Evolutionary conservation across 2,888 invertebrate genomes (phyloP).

Genomic region (Brenthis hecate): DNA sequence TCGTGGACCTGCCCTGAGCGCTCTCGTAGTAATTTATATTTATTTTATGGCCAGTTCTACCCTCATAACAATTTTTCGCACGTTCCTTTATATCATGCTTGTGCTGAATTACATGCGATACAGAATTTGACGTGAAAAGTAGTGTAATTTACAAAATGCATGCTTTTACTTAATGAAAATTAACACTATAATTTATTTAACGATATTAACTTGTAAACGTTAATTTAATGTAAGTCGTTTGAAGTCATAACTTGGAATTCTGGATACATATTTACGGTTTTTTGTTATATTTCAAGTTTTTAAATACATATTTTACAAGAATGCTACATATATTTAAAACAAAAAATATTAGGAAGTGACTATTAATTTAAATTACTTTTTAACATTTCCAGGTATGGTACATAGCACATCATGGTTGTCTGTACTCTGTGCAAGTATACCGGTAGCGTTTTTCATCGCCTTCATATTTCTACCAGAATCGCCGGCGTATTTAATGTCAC

Average conservation of each 20-base stretch:
- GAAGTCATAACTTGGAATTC: too few relatives aligned
- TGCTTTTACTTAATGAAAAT: background rate
- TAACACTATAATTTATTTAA: background rate
- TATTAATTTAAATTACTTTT: background rate
- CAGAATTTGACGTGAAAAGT: slow-evolving; percentile 22
- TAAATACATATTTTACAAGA: too few relatives aligned
- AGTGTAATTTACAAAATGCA: slow-evolving; percentile 20
- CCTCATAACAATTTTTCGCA: slow-evolving; percentile 37
- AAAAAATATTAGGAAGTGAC: too few relatives aligned
- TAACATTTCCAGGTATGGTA: slow-evolving; percentile 65
- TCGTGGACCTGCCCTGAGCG: slow-evolving; percentile 16
- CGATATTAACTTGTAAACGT: background rate
- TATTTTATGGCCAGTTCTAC: slow-evolving; percentile 37
- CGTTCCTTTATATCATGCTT: slow-evolving; percentile 26
- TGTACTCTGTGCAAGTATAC: slow-evolving; percentile 67
- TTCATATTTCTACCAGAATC: slow-evolving; percentile 88
- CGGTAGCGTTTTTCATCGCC: slow-evolving; percentile 71
- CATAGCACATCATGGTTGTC: slow-evolving; percentile 67
- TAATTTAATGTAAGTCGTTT: too few relatives aligned
- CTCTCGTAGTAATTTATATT: slow-evolving; percentile 37
- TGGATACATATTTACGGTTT: too few relatives aligned
- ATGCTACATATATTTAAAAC: too few relatives aligned
- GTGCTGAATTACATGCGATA: slow-evolving; percentile 29
- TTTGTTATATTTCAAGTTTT: too few relatives aligned
- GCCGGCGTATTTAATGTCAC: slow-evolving; percentile 83